These are phyloP conservation scores for Sylvia atricapilla DNA, from an alignment of 2,113 vertebrate species.

Conservation along the genomic window DNA sequence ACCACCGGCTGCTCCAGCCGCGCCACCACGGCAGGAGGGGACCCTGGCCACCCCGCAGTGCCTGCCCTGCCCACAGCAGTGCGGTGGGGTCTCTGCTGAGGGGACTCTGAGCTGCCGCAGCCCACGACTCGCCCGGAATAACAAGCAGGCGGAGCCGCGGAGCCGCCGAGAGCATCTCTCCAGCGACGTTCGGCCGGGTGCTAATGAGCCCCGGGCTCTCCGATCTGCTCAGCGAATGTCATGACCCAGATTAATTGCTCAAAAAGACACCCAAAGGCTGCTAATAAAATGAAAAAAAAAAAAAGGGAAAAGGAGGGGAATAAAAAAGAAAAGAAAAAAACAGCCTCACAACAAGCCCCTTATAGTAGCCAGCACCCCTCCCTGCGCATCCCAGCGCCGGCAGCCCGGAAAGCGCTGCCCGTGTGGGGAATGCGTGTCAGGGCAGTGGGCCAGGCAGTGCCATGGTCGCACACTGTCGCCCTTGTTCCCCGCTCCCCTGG, in stretches of 20 bases:
- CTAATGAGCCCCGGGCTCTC: constrained; percentile 4
- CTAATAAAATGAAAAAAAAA: background rate
- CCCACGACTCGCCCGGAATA: constrained; percentile 37
- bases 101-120: constrained; percentile 12
- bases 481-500: constrained; percentile 37
- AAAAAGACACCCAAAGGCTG: background rate
- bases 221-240: background rate
- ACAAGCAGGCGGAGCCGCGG: background rate
- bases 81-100: background rate
- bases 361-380: background rate
- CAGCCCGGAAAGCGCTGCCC: constrained; percentile 32
- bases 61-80: background rate
- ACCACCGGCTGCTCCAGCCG: background rate
- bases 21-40: accelerated
- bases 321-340: background rate
- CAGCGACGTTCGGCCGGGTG: background rate
- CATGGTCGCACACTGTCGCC: background rate
- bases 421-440: background rate
- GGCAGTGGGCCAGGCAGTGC: background rate
- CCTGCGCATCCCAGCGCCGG: background rate
- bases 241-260: constrained; percentile 48
- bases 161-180: background rate
- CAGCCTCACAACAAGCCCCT: background rate
- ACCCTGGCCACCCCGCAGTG: accelerated
- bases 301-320: accelerated